phyloP scores from a whole-genome alignment of 2,113 vertebrate genomes.

The Callionymus lyra region DNA sequence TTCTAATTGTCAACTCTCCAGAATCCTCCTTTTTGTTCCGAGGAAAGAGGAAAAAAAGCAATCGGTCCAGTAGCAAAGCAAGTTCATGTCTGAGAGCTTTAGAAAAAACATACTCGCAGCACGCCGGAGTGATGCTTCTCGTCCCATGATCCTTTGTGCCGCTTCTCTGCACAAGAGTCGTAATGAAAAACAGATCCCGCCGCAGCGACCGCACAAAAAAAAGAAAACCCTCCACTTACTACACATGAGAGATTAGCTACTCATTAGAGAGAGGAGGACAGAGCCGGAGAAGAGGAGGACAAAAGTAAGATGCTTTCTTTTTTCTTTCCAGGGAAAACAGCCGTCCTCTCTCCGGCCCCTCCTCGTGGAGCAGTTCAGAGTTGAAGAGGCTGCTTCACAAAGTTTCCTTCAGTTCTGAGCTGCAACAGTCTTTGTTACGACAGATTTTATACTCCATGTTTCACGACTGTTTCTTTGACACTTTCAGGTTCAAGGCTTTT shows the following conservation, averaged over 20 bases:
- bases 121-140: constrained; percentile 17
- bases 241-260: constrained; percentile 53
- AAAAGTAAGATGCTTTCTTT: constrained; percentile 15
- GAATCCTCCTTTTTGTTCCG: constrained; percentile 5
- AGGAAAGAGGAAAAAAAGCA: constrained; percentile 6
- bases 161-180: constrained; percentile 28
- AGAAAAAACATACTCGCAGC: constrained; percentile 20
- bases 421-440: too few relatives aligned
- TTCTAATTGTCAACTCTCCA: background rate
- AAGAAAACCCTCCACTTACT: constrained; percentile 39
- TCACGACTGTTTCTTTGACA: too few relatives aligned
- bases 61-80: constrained; percentile 6
- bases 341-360: constrained; percentile 5
- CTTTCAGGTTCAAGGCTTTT: too few relatives aligned
- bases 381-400: too few relatives aligned
- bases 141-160: constrained; percentile 48
- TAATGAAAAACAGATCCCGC: constrained; percentile 58
- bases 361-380: too few relatives aligned
- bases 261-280: constrained; percentile 50
- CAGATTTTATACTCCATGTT: too few relatives aligned
- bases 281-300: constrained; percentile 17
- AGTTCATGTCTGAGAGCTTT: constrained; percentile 20
- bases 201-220: constrained; percentile 30
- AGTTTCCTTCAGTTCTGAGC: too few relatives aligned
- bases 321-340: constrained; percentile 34